These are phyloP conservation scores for Calameuta idolon DNA, from an alignment of 2,888 invertebrate genomes.

Conservation along the genomic window DNA sequence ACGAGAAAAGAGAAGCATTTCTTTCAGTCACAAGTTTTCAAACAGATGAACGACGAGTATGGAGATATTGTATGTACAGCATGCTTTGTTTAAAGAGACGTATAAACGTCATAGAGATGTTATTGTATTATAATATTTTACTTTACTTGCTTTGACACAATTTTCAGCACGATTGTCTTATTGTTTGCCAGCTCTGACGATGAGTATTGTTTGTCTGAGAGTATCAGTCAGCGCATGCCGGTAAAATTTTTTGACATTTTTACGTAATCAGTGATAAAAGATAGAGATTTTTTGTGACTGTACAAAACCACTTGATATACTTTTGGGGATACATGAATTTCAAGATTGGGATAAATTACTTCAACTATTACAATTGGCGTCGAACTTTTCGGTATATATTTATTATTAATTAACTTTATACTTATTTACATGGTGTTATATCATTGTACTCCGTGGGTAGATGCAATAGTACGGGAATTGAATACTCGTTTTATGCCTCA, in stretches of 20 bases:
- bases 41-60: not conserved
- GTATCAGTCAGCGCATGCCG: not conserved
- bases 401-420: conserved; percentile 20
- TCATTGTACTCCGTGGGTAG: conserved; percentile 15
- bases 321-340: not conserved
- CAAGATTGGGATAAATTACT: not conserved
- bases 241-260: not conserved
- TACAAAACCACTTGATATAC: not conserved
- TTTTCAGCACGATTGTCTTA: not conserved
- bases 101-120: not conserved
- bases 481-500: not conserved
- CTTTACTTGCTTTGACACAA: not conserved
- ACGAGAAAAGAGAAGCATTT: not conserved
- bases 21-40: not conserved
- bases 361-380: not conserved
- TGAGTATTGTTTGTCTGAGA: not conserved
- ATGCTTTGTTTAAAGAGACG: not conserved
- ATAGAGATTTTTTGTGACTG: not conserved
- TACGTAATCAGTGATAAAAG: not conserved
- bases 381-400: conserved; percentile 9
- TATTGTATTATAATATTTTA: not conserved
- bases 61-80: not conserved
- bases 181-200: not conserved
- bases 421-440: conserved; percentile 24
- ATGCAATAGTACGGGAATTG: conserved; percentile 2